phyloP scores from a whole-genome alignment of 1,140 invertebrate species.

The Papilio polytes region DNA sequence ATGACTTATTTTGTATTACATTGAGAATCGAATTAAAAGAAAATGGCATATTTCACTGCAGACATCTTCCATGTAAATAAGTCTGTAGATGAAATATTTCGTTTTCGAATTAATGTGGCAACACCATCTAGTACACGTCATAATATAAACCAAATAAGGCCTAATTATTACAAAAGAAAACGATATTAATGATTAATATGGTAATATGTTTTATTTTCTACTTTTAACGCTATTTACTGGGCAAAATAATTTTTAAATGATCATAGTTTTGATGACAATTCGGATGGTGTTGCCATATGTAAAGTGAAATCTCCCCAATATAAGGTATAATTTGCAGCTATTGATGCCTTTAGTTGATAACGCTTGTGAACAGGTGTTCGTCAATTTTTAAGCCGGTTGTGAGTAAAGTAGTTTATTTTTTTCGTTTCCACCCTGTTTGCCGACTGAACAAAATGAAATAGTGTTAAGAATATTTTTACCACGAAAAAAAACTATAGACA shows the following conservation, averaged over 20 bases:
- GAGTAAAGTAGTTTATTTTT: conserved; percentile 56
- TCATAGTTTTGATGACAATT: conserved; percentile 6
- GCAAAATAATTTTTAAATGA: background rate
- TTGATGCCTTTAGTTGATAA: conserved; percentile 30
- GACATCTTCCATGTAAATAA: conserved; percentile 37
- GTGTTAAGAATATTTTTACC: conserved; percentile 61
- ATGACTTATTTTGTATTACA: conserved; percentile 2
- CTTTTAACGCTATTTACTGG: background rate
- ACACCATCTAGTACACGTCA: conserved; percentile 10
- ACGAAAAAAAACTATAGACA: conserved; percentile 66
- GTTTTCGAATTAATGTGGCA: conserved; percentile 18
- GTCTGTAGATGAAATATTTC: background rate
- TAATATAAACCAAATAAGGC: background rate
- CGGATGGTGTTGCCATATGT: conserved; percentile 42
- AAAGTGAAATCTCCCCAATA: conserved; percentile 34
- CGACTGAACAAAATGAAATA: conserved; percentile 59
- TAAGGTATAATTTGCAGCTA: conserved; percentile 39
- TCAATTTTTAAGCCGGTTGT: conserved; percentile 66
- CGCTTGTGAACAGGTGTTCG: conserved; percentile 46
- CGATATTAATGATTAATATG: background rate
- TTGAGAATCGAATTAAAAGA: conserved; percentile 26
- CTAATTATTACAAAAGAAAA: background rate
- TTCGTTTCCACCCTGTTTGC: conserved; percentile 43
- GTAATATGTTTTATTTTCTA: background rate
- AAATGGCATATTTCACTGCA: background rate